Percentiles rank a stretch among this genome's conserved stretches.
These are phyloP conservation scores for Leucopsar rothschildi DNA, from an alignment of 2,113 vertebrate species.

Conservation along the genomic window DNA sequence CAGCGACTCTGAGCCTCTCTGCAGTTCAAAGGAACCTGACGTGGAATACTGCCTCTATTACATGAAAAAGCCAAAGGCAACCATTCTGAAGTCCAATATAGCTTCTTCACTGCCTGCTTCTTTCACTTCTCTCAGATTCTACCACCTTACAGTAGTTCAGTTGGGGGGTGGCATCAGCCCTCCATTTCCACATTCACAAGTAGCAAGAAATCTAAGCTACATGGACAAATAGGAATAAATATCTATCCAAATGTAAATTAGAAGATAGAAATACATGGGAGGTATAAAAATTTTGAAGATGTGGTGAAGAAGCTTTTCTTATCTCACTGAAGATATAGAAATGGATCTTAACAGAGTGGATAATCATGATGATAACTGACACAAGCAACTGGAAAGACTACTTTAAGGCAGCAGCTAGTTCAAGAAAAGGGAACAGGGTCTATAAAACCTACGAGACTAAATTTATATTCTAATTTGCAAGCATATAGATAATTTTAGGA, in stretches of 20 bases:
- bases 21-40: not conserved
- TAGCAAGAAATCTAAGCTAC: not conserved
- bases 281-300: not conserved
- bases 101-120: not conserved
- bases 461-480: slow-evolving; percentile 26
- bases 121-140: not conserved
- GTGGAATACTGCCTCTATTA: not conserved
- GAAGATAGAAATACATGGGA: not conserved
- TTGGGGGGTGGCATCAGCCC: not conserved
- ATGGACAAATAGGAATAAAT: not conserved
- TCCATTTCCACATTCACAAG: not conserved
- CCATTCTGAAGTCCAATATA: not conserved
- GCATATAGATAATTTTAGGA: slow-evolving; percentile 44
- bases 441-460: not conserved
- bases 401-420: not conserved
- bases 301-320: not conserved
- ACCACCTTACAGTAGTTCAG: not conserved
- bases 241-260: not conserved
- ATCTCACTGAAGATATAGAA: not conserved
- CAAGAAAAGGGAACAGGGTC: not conserved
- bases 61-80: not conserved
- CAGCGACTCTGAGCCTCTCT: not conserved
- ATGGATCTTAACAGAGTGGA: not conserved
- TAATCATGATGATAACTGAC: not conserved
- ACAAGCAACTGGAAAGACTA: not conserved